Evolutionary conservation across 2,797 vertebrate genomes (phyloP), one percentile per base, ranked within the genome.

Genomic region (Botia kubotai): DNA sequence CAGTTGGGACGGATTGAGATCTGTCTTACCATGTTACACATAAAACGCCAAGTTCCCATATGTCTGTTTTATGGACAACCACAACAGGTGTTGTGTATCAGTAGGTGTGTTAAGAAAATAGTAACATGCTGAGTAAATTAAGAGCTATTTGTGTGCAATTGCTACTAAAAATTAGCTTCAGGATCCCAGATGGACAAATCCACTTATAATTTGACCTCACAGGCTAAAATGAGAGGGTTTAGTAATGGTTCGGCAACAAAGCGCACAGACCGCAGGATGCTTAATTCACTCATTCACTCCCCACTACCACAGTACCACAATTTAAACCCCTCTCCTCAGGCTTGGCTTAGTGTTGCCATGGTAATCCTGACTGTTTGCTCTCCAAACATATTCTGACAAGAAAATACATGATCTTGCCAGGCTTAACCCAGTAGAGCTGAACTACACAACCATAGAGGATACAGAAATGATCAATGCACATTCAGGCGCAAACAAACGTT

Each of bases 381-480:
- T 83, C 68, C 72, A 85, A 82, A 85, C 72, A 69, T 74, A 76
- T 85, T 74, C 73, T 79, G 79, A 85, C 83, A 83, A 81, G 81
- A 85, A 72, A 79, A 66, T 76, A 77, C 74, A 76, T 62, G 73
- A 76, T 69, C 68, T 70, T 13, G 65, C 76, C 46, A 23, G 81
- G 66, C 70, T 78, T 55, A 75, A 50, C 78, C 75, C 77, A 66
- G 17, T 55, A 43, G 72, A 62, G 26, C 81, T 66, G 58, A 82
- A 73, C 72, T 69, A 65, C 48, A 75, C 36, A 6, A 52, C 29
- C 60, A 46, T 21, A 17, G 55, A 66, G 67, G 72, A 73, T 65
- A 63, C 13, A 21, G 48, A 65, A 70, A 58, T 23, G 1, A 75
- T 50, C 67, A 60, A 29, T 21, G 23, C 26, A n/a, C 46, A 14